Percentiles rank a stretch among this genome's conserved stretches.
Conservation (phyloP, 2,113 vertebrate species). For the Geococcyx californianus region DNA sequence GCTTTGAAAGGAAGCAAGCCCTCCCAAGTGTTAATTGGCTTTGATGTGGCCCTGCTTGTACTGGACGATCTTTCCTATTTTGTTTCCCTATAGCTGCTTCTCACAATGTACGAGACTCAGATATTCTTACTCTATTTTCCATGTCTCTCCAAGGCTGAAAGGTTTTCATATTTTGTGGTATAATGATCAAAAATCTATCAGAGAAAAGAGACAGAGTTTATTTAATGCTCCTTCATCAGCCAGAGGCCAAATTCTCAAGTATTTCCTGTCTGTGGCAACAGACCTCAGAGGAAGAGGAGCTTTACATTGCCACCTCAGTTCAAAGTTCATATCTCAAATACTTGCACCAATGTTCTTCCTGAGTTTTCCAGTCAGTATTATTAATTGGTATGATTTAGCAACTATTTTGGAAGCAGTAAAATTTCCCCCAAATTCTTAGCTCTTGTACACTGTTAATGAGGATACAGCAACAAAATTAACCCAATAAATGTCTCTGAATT, state of each 20-base stretch:
- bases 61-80: background rate
- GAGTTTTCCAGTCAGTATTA: background rate
- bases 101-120: background rate
- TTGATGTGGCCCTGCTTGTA: background rate
- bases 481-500: background rate
- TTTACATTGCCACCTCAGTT: background rate
- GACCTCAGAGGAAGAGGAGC: background rate
- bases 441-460: background rate
- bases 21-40: background rate
- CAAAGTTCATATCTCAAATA: background rate
- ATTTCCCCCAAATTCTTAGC: background rate
- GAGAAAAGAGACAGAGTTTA: background rate
- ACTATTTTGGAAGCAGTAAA: background rate
- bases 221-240: background rate
- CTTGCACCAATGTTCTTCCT: background rate
- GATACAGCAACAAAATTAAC: background rate
- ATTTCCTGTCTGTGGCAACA: background rate
- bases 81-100: background rate
- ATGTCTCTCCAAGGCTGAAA: background rate
- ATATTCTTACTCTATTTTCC: background rate
- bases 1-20: background rate
- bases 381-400: background rate
- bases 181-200: background rate
- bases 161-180: background rate
- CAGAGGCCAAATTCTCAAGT: background rate